Evolutionary conservation across 2,888 invertebrate species (phyloP).

Genomic region (Apamea epomidion): DNA sequence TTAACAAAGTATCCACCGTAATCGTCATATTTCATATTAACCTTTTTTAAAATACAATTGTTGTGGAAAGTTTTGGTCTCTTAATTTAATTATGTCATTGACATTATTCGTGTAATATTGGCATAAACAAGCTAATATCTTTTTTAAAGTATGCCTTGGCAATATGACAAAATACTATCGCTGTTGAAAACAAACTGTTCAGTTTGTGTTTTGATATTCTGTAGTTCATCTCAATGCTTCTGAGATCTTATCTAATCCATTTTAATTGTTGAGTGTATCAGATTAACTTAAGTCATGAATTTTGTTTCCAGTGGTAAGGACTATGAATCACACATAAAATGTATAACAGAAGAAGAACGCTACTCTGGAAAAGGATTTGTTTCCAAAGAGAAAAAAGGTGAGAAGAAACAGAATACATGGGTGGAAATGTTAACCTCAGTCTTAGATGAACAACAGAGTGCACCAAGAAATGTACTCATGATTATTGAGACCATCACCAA

Average conservation of each 20-base stretch:
- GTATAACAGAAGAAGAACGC: constrained; percentile 96
- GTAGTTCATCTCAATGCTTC: background rate
- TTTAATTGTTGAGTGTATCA: background rate
- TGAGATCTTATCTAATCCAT: background rate
- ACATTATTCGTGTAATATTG: constrained; percentile 18
- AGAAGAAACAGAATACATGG: constrained; percentile 96
- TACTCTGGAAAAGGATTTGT: constrained; percentile 96
- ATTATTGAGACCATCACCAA: constrained; percentile 93
- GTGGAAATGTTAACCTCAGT: constrained; percentile 93
- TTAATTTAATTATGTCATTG: constrained; percentile 20
- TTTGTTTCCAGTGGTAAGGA: constrained; percentile 92
- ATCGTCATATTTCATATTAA: background rate
- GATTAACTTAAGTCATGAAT: background rate
- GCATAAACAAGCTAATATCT: constrained; percentile 12
- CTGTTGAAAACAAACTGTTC: background rate
- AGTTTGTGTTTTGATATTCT: background rate
- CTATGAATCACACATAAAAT: constrained; percentile 95
- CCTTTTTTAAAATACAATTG: background rate
- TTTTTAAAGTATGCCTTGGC: constrained; percentile 30
- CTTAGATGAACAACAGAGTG: constrained; percentile 89
- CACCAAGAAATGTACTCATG: constrained; percentile 90
- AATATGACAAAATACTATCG: constrained; percentile 25
- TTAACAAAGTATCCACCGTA: background rate
- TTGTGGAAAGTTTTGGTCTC: background rate
- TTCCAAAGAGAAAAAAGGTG: constrained; percentile 95